Evolutionary conservation across 2,797 vertebrate species (phyloP).

Genomic region (Lacerta agilis): DNA sequence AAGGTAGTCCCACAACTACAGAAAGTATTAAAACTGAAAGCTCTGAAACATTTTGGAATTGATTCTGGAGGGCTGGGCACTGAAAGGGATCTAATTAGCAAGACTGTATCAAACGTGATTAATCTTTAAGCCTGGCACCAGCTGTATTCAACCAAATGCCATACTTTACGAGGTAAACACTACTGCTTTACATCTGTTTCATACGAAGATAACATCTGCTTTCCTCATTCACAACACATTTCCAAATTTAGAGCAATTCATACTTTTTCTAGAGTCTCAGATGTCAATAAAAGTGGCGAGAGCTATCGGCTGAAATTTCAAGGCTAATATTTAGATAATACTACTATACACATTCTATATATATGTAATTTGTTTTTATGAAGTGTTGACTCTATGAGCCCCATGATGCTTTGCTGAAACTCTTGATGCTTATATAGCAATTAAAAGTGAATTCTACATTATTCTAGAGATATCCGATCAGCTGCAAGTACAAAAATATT

Average conservation of each 20-base stretch:
- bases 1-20: constrained; percentile 30
- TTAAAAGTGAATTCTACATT: not conserved
- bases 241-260: constrained; percentile 74
- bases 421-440: not conserved
- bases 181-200: constrained; percentile 80
- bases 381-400: not conserved
- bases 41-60: constrained; percentile 61
- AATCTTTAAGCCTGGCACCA: constrained; percentile 80
- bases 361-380: not conserved
- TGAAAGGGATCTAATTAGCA: constrained; percentile 77
- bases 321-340: constrained; percentile 11
- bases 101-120: constrained; percentile 81
- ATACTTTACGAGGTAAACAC: constrained; percentile 79
- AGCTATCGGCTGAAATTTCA: constrained; percentile 35
- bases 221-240: constrained; percentile 65
- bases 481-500: not conserved
- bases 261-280: constrained; percentile 62
- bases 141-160: constrained; percentile 81
- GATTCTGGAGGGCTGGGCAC: constrained; percentile 60
- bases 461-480: not conserved
- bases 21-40: constrained; percentile 5
- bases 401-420: not conserved
- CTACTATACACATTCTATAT: not conserved
- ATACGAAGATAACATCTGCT: constrained; percentile 81
- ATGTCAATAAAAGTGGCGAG: constrained; percentile 41